phyloP scores from a whole-genome alignment of 2,888 invertebrate genomes.

The Argyra leucocephala region DNA sequence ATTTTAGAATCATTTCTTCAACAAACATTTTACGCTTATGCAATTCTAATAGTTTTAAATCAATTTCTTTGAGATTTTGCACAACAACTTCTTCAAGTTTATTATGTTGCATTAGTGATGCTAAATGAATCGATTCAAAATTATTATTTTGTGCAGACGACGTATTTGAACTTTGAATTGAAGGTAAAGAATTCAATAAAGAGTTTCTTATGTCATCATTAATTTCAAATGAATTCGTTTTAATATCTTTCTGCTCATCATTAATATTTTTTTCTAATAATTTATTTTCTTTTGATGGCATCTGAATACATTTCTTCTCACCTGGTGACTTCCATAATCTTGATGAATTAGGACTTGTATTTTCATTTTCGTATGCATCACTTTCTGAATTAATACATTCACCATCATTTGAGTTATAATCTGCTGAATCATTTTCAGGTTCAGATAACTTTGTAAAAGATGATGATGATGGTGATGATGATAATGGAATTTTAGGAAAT shows the following conservation, averaged over 20 bases:
- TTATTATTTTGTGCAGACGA: conserved; percentile 9
- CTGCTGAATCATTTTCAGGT: conserved; percentile 4
- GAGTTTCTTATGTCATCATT: background rate
- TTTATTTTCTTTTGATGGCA: conserved; percentile 7
- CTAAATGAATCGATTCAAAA: conserved; percentile 23
- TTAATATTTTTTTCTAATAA: conserved; percentile 1
- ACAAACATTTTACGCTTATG: conserved; percentile 37
- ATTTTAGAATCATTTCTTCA: conserved; percentile 39
- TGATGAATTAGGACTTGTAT: conserved; percentile 15
- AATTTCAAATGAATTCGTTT: background rate
- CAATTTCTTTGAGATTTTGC: conserved; percentile 35
- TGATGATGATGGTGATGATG: conserved; percentile 7
- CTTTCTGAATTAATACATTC: background rate
- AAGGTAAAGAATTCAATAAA: conserved; percentile 11
- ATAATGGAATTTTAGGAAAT: background rate
- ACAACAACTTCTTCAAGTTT: conserved; percentile 30
- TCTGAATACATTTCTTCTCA: conserved; percentile 26
- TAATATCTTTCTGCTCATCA: background rate
- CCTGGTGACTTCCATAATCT: conserved; percentile 26
- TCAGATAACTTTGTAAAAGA: background rate
- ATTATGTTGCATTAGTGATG: conserved; percentile 26
- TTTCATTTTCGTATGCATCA: conserved; percentile 10
- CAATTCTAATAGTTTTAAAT: conserved; percentile 36
- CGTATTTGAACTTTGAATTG: background rate
- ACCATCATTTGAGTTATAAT: background rate